These are phyloP conservation scores for Nemurella pictetii DNA, from an alignment of 2,888 invertebrate genomes.

Conservation along the genomic window DNA sequence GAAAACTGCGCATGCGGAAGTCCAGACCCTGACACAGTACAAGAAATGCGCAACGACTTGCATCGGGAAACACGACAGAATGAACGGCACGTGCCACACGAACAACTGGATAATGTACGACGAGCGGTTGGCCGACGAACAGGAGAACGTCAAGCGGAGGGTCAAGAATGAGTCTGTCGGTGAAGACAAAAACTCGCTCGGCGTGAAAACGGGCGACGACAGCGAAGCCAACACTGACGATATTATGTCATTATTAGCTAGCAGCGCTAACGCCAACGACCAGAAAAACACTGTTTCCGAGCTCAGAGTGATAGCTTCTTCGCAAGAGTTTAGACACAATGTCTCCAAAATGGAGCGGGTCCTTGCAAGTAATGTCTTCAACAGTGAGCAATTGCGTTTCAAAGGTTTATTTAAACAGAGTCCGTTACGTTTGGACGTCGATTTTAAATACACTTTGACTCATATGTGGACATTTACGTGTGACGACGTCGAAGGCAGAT, in stretches of 20 bases:
- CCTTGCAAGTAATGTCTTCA: conserved; percentile 68
- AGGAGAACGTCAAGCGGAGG: neutral
- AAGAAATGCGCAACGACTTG: conserved; percentile 68
- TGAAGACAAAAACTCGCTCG: neutral
- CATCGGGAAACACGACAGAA: conserved; percentile 57
- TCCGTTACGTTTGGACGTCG: conserved; percentile 63
- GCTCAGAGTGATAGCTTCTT: conserved; percentile 41
- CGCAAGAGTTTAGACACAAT: conserved; percentile 60
- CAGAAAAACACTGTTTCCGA: conserved; percentile 34
- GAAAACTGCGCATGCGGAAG: conserved; percentile 67
- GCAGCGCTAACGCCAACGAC: neutral
- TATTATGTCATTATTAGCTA: too few species aligned
- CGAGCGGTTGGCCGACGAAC: conserved; percentile 56
- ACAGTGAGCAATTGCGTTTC: conserved; percentile 69
- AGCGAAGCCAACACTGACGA: too few species aligned
- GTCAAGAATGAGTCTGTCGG: neutral
- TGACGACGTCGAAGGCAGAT: conserved; percentile 56
- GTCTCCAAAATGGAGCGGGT: conserved; percentile 70
- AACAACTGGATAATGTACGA: conserved; percentile 80
- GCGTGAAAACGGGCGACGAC: too few species aligned
- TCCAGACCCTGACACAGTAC: conserved; percentile 66
- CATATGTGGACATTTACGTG: conserved; percentile 69
- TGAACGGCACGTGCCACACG: conserved; percentile 65
- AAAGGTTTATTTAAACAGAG: conserved; percentile 66
- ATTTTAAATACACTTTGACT: conserved; percentile 67